Evolutionary conservation across 2,113 vertebrate species (phyloP).

Genomic region (Ochotona princeps): DNA sequence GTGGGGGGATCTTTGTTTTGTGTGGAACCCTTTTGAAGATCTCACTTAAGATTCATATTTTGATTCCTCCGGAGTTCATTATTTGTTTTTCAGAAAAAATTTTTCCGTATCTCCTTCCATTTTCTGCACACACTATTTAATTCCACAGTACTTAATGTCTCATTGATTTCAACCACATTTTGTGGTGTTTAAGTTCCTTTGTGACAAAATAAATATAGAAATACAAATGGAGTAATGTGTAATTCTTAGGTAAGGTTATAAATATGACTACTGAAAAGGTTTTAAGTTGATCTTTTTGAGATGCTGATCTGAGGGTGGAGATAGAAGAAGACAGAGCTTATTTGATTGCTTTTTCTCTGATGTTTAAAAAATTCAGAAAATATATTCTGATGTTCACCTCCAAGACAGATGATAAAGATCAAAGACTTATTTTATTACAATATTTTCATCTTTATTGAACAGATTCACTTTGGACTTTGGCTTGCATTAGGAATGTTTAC

Average conservation of each 20-base stretch:
- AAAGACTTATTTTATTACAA: slow-evolving; percentile 85
- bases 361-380: slow-evolving; percentile 83
- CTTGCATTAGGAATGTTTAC: slow-evolving; percentile 88
- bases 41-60: background rate
- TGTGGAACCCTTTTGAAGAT: background rate
- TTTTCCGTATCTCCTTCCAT: background rate
- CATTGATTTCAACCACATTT: background rate
- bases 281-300: slow-evolving; percentile 44
- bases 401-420: slow-evolving; percentile 86
- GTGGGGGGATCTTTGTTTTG: background rate
- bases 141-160: background rate
- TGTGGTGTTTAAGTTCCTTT: background rate
- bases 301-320: background rate
- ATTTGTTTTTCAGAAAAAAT: background rate
- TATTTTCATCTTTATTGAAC: slow-evolving; percentile 87
- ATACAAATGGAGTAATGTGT: background rate
- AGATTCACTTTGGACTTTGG: slow-evolving; percentile 86
- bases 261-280: slow-evolving; percentile 40
- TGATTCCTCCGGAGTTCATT: background rate
- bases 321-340: slow-evolving; percentile 3
- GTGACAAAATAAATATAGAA: slow-evolving; percentile 43
- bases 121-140: background rate
- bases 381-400: slow-evolving; percentile 82
- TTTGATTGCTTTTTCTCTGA: slow-evolving; percentile 71
- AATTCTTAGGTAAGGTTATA: slow-evolving; percentile 7